Conservation (phyloP, 2,888 invertebrate genomes). For the Hypolimnas misippus region DNA sequence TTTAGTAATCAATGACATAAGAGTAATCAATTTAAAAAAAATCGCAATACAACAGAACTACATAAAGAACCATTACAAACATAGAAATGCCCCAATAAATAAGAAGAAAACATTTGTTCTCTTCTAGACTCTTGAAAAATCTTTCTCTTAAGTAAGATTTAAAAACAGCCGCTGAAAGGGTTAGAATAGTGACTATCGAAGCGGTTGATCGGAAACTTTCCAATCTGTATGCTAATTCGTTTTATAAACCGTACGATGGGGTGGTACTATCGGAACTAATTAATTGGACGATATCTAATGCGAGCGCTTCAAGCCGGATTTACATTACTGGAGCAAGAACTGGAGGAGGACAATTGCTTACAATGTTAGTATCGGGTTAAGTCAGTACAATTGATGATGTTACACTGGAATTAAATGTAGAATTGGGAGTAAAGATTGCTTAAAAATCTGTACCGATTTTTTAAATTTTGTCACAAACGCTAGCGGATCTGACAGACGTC, state of each 20-base stretch:
- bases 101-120: not conserved
- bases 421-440: not conserved
- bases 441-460: too few relatives aligned
- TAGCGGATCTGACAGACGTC: too few relatives aligned
- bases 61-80: not conserved
- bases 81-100: not conserved
- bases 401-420: not conserved
- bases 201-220: constrained; percentile 56
- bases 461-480: too few relatives aligned
- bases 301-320: constrained; percentile 25
- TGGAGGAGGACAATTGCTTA: not conserved
- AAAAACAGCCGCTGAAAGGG: constrained; percentile 1
- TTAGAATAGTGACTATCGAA: constrained; percentile 16
- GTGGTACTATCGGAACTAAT: constrained; percentile 30
- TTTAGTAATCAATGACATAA: too few relatives aligned
- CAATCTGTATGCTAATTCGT: constrained; percentile 74
- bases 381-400: not conserved
- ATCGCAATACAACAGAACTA: too few relatives aligned
- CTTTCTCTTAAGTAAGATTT: not conserved
- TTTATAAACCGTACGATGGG: constrained; percentile 40
- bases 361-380: not conserved
- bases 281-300: constrained; percentile 36
- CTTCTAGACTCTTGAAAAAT: not conserved
- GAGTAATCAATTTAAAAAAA: too few relatives aligned
- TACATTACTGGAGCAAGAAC: not conserved